phyloP scores from a whole-genome alignment of 2,113 vertebrate genomes.

The Verasper variegatus region DNA sequence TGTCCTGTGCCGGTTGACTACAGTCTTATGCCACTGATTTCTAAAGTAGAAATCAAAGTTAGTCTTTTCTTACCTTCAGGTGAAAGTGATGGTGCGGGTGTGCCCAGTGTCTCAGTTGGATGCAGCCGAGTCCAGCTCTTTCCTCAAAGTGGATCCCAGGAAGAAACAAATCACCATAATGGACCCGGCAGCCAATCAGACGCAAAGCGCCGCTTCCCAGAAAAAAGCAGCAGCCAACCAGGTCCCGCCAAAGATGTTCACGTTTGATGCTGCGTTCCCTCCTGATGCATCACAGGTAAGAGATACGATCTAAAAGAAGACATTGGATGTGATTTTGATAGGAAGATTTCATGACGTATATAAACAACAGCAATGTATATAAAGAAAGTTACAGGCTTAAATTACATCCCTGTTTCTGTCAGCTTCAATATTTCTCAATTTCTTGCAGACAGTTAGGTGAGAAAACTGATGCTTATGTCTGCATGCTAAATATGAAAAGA shows the following conservation, averaged over 20 bases:
- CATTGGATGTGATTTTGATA: too few species aligned
- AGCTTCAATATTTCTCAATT: too few species aligned
- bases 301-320: neutral
- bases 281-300: constrained; percentile 96
- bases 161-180: constrained; percentile 97
- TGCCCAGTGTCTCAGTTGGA: constrained; percentile 88
- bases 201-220: constrained; percentile 84
- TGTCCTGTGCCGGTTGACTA: neutral
- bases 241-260: constrained; percentile 97
- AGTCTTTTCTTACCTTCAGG: constrained; percentile 77
- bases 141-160: constrained; percentile 94
- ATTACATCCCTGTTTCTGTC: too few species aligned
- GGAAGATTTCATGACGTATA: too few species aligned
- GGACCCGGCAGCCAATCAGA: constrained; percentile 87
- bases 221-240: constrained; percentile 89
- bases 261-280: constrained; percentile 95
- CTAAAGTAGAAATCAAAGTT: neutral
- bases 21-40: too few species aligned
- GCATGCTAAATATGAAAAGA: neutral
- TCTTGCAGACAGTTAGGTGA: neutral
- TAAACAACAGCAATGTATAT: too few species aligned
- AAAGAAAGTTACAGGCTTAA: too few species aligned
- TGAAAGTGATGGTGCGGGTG: constrained; percentile 98
- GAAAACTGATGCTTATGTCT: neutral
- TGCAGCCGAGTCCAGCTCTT: constrained; percentile 92